A percentile compares a stretch with the other conserved stretches of the same genome.
phyloP scores from a whole-genome alignment of 2,888 invertebrate species.

The Eulithis prunata region DNA sequence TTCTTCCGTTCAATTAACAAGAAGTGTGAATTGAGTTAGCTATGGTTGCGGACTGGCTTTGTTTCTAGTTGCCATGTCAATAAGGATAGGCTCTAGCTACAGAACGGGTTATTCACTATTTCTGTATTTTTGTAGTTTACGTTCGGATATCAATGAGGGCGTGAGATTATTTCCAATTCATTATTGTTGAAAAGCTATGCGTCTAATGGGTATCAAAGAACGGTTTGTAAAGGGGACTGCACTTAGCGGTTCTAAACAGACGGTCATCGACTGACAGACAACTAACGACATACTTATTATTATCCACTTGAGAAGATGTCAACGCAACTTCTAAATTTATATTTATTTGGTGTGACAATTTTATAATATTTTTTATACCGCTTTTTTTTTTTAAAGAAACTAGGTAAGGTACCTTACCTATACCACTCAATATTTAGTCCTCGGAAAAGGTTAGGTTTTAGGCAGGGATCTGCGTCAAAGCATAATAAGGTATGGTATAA shows the following conservation, averaged over 20 bases:
- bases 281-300: constrained; percentile 57
- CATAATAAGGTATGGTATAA: background rate
- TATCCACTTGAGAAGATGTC: constrained; percentile 38
- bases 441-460: too few relatives aligned
- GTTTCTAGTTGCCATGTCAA: constrained; percentile 31
- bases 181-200: constrained; percentile 30
- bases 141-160: constrained; percentile 33
- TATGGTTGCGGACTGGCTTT: constrained; percentile 39
- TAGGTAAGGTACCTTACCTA: too few relatives aligned
- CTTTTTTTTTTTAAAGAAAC: too few relatives aligned
- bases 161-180: constrained; percentile 26
- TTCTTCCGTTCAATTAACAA: constrained; percentile 30
- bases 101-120: constrained; percentile 3
- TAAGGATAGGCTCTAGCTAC: constrained; percentile 19
- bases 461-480: too few relatives aligned
- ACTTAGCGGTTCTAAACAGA: constrained; percentile 57
- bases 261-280: constrained; percentile 76
- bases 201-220: constrained; percentile 41
- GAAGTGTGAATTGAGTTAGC: constrained; percentile 51
- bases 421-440: too few relatives aligned
- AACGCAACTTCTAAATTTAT: background rate
- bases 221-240: constrained; percentile 46
- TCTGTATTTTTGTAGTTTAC: constrained; percentile 11
- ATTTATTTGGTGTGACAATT: constrained; percentile 7
- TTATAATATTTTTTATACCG: background rate